Base-by-base conservation (phyloP, 2,797 vertebrate genomes). In the Novumbra hubbsi region DNA sequence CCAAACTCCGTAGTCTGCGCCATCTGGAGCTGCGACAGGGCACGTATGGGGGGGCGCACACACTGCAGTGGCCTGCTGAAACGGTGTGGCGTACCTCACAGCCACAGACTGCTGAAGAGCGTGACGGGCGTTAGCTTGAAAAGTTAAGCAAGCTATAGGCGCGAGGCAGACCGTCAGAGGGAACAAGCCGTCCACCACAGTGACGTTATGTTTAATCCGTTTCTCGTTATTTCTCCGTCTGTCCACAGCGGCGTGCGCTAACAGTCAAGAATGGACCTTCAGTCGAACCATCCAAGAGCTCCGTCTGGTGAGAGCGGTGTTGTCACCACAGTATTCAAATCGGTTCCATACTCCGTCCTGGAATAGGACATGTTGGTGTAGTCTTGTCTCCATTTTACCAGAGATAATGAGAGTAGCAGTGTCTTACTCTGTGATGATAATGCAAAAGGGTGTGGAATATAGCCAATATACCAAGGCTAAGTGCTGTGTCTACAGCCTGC, bases 201-300 rank as follows among this genome's bases (percentile, higher is more conserved):
- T 62, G 55, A 45, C 1, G 38, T 9, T 4, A n/a, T 70, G 16
- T 75, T 70, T 34, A 49, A 24, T 70, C 49, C 21, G 41, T n/a
- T 0, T 41, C 8, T 63, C 14, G n/a, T 73, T 45, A 32, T 64
- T 41, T 24, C 71, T 67, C 70, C 38, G 48, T 66, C 17, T 48
- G 21, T 64, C 64, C 68, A 0, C 87, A 98, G 96, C 94, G 78
- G 90, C 92, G 0, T 93, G 96, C 89, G 91, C 94, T 81, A 96
- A 94, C 89, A 97, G 94, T 88, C 97, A 96, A 81, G 96, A 98
- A 86, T 98, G 97, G 96, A 95, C 95, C 21, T 87, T 98, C 86
- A 93, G 88, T 75, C 95, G 95, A 84, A 90, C 95, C 0, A 73
- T 97, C 70, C 96, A 96, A 11, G 96, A 98, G 88, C 95, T 98